Base-by-base conservation (phyloP, 2,797 vertebrate species). In the Chelon labrosus region DNA sequence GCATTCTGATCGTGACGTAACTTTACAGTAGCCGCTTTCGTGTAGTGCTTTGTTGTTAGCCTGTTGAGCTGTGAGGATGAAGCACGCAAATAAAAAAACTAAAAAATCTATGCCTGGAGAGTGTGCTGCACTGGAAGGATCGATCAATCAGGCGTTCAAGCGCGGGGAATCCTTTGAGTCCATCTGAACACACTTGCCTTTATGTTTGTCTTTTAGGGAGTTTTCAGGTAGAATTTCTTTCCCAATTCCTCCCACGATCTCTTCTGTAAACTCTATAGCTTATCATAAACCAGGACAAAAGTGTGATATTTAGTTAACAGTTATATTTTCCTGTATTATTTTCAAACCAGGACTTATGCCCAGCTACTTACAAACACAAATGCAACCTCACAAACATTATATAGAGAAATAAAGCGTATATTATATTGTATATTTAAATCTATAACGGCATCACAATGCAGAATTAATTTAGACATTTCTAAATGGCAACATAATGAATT, bases 11-110 rank as follows among this genome's bases (percentile, higher is more conserved):
- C 80, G 83, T 84, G 86, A 86, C 73, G 83, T 91, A 84, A 65
- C 71, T 89, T 86, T 72, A 84, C 55, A 66, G 90, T 91, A 91
- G 87, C 84, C 85, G 89, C 82, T 91, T 86, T 89, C 90, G 90
- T 91, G 75, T 89, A 37, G 84, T 92, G 89, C 85, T 85, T 87
- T 89, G 87, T 86, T 44, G 74, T 91, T 85, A 38, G 54, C 49
- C 70, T 68, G 87, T 91, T 84, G 75, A 83, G 77, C 75, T 71
- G 77, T 85, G 80, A 80, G 83, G 80, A 89, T 82, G 57, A 82
- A 70, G 84, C 86, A 80, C 77, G 62, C 60, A 67, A 72, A 56
- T 27, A 27, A 27, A 49, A 46, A 49, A 49, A 49, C 2, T 22
- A 22, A 11, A 11, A 50, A 50, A 83, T 84, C 82, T 84, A 75